Percentiles rank a stretch among this genome's conserved stretches.
These are phyloP conservation scores for Dendrolimus houi DNA, from an alignment of 2,888 invertebrate species.

Conservation along the genomic window DNA sequence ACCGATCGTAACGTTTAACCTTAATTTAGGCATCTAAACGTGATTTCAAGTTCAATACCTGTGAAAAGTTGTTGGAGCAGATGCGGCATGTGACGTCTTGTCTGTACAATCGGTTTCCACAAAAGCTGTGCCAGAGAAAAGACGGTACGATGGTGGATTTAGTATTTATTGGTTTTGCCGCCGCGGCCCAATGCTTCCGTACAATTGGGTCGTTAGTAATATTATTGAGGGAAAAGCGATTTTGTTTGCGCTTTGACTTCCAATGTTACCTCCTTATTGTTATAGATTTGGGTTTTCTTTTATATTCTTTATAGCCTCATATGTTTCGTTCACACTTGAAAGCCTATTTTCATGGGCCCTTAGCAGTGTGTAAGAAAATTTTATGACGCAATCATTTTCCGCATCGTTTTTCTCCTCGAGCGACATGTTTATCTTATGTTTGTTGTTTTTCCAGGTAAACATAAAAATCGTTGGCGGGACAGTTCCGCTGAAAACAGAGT, in stretches of 20 bases:
- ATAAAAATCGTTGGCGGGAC: conserved; percentile 75
- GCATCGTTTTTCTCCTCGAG: conserved; percentile 27
- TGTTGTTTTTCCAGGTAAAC: conserved; percentile 63
- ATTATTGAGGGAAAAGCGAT: conserved; percentile 70
- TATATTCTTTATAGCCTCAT: conserved; percentile 51
- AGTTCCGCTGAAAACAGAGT: conserved; percentile 77
- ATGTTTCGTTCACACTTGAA: conserved; percentile 52
- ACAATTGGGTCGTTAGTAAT: conserved; percentile 74
- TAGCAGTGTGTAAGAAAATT: conserved; percentile 40
- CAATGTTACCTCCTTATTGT: conserved; percentile 63
- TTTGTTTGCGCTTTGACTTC: conserved; percentile 71
- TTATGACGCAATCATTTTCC: conserved; percentile 45
- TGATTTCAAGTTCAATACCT: conserved; percentile 45
- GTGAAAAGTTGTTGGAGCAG: conserved; percentile 30
- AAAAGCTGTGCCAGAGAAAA: conserved; percentile 41
- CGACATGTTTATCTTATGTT: conserved; percentile 27
- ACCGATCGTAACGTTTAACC: no score
- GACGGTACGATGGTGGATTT: conserved; percentile 50
- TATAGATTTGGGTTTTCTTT: conserved; percentile 60
- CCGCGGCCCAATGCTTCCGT: conserved; percentile 62
- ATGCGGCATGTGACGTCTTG: conserved; percentile 42
- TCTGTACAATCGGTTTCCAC: conserved; percentile 42
- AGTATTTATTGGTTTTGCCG: conserved; percentile 71
- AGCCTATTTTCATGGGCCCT: conserved; percentile 45
- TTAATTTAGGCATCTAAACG: conserved; percentile 45